phyloP scores from a whole-genome alignment of 2,797 vertebrate genomes.

The Rhyacichthys aspro region DNA sequence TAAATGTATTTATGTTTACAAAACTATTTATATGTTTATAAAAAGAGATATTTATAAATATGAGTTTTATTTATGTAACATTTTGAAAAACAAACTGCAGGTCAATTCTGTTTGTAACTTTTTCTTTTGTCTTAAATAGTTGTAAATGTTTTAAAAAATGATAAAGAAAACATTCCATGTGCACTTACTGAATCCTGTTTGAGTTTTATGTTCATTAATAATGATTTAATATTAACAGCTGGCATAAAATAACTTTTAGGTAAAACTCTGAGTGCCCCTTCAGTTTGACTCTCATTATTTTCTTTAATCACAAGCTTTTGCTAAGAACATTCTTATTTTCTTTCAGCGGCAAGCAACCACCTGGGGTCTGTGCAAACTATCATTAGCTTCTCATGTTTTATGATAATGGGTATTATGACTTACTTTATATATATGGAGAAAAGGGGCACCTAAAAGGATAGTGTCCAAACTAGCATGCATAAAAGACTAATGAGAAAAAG shows the following conservation, averaged over 20 bases:
- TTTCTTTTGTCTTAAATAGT: slow-evolving; percentile 89
- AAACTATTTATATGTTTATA: slow-evolving; percentile 99
- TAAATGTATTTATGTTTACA: slow-evolving; percentile 99
- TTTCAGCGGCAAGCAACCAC: not conserved
- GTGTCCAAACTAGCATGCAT: slow-evolving; percentile 14
- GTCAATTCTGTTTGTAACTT: slow-evolving; percentile 93
- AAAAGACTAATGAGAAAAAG: slow-evolving; percentile 7
- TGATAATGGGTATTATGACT: not conserved
- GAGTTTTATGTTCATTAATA: slow-evolving; percentile 46
- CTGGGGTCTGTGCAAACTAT: no score
- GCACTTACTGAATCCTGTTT: slow-evolving; percentile 67
- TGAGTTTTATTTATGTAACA: slow-evolving; percentile 99
- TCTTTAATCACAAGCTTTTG: no score
- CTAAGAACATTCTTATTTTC: no score
- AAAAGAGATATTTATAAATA: slow-evolving; percentile 99
- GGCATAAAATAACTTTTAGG: no score
- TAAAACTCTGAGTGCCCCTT: no score
- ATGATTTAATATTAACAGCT: no score
- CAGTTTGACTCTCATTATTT: not conserved
- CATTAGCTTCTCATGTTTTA: slow-evolving; percentile 17
- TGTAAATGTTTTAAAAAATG: slow-evolving; percentile 86
- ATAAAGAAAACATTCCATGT: slow-evolving; percentile 80
- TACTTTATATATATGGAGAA: not conserved
- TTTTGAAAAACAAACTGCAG: slow-evolving; percentile 90
- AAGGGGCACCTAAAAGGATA: slow-evolving; percentile 4